phyloP scores from a whole-genome alignment of 37 sponge, comb jelly and placozoan species.

The Geodia barretti region DNA sequence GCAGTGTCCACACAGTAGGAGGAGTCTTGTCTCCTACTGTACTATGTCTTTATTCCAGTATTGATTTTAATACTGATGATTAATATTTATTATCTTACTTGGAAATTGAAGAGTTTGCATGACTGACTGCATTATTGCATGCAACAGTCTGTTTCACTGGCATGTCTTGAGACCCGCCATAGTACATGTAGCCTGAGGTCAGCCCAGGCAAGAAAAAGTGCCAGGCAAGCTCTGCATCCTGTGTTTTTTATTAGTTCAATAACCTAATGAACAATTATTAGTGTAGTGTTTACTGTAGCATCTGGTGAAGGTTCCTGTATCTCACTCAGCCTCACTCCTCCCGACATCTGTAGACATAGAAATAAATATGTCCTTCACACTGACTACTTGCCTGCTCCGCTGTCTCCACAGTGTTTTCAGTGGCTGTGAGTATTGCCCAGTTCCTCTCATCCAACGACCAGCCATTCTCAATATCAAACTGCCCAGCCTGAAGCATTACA shows the following conservation, averaged over 20 bases:
- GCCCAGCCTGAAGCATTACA: no score
- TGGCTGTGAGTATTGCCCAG: slow-evolving; percentile 75
- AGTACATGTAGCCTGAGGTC: slow-evolving; percentile 72
- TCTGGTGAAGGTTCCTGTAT: slow-evolving; percentile 38
- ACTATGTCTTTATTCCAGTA: no score
- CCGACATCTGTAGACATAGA: slow-evolving; percentile 12
- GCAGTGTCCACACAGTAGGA: slow-evolving; percentile 61
- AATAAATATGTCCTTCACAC: neutral
- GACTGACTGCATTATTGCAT: slow-evolving; percentile 45
- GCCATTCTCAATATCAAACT: slow-evolving; percentile 73
- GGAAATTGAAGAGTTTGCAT: slow-evolving; percentile 25
- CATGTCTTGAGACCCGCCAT: slow-evolving; percentile 60
- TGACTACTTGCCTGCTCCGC: slow-evolving; percentile 49
- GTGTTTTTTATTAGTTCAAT: neutral
- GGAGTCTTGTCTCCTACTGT: slow-evolving; percentile 56
- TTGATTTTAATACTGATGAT: no score
- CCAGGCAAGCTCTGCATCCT: slow-evolving; percentile 73
- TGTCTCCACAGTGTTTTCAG: slow-evolving; percentile 71
- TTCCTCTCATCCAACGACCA: slow-evolving; percentile 74
- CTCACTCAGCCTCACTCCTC: slow-evolving; percentile 52
- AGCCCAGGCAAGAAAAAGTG: slow-evolving; percentile 70
- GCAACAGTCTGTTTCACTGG: slow-evolving; percentile 76
- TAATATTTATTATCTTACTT: slow-evolving; percentile 11
- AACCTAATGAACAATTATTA: neutral
- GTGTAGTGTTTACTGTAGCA: slow-evolving; percentile 46